phyloP scores from a whole-genome alignment of 2,888 invertebrate species.

The Ametastegia equiseti region DNA sequence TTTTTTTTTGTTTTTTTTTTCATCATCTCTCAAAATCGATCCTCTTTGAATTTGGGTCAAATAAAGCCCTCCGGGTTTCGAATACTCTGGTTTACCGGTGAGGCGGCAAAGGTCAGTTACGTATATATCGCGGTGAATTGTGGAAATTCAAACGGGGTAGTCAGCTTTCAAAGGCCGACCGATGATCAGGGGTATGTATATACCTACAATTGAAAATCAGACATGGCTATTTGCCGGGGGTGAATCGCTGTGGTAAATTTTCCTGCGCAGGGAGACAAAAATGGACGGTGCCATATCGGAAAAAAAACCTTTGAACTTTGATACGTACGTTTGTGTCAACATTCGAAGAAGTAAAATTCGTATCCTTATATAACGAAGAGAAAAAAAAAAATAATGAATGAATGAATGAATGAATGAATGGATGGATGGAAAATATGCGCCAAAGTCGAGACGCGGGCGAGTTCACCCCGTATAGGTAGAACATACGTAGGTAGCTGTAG shows the following conservation, averaged over 20 bases:
- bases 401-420: too few species aligned
- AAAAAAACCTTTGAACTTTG: slow-evolving; percentile 16
- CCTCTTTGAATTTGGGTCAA: slow-evolving; percentile 16
- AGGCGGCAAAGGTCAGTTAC: slow-evolving; percentile 33
- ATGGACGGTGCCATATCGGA: not conserved
- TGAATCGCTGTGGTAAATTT: not conserved
- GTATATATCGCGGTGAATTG: slow-evolving; percentile 27
- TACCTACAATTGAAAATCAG: slow-evolving; percentile 12
- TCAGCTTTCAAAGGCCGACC: slow-evolving; percentile 26
- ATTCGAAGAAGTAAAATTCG: too few species aligned
- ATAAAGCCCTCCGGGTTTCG: slow-evolving; percentile 5
- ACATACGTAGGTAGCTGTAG: too few species aligned
- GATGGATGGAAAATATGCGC: too few species aligned
- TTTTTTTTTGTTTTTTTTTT: not conserved
- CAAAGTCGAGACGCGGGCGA: too few species aligned
- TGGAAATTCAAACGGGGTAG: slow-evolving; percentile 28
- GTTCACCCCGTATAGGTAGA: too few species aligned
- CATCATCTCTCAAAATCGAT: not conserved
- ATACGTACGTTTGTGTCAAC: not conserved
- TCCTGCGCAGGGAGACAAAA: slow-evolving; percentile 3
- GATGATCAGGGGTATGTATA: not conserved
- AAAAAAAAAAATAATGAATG: too few species aligned
- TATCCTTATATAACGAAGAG: too few species aligned
- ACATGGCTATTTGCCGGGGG: too few species aligned
- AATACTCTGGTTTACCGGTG: not conserved